Evolutionary conservation across 2,888 invertebrate genomes (phyloP).

Genomic region (Cerastis leucographa): DNA sequence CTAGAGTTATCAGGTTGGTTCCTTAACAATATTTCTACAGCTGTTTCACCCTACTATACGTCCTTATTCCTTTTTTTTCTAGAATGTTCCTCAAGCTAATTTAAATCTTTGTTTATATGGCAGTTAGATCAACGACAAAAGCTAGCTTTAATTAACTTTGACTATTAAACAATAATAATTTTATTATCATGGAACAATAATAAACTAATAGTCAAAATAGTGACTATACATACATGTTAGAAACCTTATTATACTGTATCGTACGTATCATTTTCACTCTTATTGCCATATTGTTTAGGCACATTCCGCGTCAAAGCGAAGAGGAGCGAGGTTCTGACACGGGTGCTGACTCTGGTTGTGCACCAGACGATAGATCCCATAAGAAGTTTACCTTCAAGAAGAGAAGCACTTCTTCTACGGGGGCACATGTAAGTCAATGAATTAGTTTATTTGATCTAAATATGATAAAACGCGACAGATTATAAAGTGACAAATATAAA

Average conservation of each 20-base stretch:
- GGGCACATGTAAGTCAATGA: constrained; percentile 89
- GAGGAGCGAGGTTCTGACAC: constrained; percentile 92
- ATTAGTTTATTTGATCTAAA: no score
- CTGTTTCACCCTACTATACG: not conserved
- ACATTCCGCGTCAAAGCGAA: constrained; percentile 93
- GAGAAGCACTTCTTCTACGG: constrained; percentile 96
- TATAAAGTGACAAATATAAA: no score
- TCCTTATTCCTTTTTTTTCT: not conserved
- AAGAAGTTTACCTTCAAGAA: constrained; percentile 97
- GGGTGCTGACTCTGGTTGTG: constrained; percentile 91
- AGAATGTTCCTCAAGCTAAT: not conserved
- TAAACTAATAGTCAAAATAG: no score
- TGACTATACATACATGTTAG: no score
- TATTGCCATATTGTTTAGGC: constrained; percentile 84
- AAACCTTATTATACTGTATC: no score
- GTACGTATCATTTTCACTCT: constrained; percentile 1
- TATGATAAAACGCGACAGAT: no score
- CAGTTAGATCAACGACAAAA: not conserved
- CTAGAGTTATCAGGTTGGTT: constrained; percentile 95
- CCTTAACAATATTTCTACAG: not conserved
- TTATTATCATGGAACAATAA: no score
- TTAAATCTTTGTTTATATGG: not conserved
- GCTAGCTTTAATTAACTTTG: not conserved
- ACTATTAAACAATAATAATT: no score
- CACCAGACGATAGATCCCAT: constrained; percentile 93